Conservation (phyloP, 2,797 vertebrate genomes). For the Poeciliopsis gracilis region DNA sequence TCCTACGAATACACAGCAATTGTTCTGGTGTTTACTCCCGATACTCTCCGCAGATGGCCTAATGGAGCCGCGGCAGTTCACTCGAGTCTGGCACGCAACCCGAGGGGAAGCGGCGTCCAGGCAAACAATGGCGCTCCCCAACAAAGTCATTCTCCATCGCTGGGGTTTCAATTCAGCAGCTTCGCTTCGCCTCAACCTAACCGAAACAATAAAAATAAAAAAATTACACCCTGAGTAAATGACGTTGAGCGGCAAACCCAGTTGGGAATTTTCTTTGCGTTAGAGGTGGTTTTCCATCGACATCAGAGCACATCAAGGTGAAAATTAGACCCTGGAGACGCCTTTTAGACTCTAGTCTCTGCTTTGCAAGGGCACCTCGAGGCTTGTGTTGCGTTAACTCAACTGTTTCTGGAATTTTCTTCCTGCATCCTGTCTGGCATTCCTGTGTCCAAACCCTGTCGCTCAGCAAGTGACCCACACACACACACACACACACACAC, state of each 20-base stretch:
- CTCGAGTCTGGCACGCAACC: conserved; percentile 44
- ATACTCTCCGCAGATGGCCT: conserved; percentile 54
- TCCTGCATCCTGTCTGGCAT: conserved; percentile 73
- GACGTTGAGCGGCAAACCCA: not conserved
- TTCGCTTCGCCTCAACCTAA: not conserved
- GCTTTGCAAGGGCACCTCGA: conserved; percentile 40
- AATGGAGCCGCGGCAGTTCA: conserved; percentile 40
- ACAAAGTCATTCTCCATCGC: conserved; percentile 24
- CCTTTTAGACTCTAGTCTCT: conserved; percentile 11
- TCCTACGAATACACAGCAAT: conserved; percentile 46
- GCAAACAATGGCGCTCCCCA: conserved; percentile 27
- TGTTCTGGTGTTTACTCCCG: conserved; percentile 64
- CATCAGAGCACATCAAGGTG: conserved; percentile 22
- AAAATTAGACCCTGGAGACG: conserved; percentile 56
- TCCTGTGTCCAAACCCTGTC: conserved; percentile 58
- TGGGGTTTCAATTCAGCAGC: conserved; percentile 15
- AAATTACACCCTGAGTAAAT: not conserved
- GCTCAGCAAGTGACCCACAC: conserved; percentile 40
- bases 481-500: conserved; percentile 14
- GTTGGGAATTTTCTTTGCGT: not conserved
- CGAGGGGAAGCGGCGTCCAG: conserved; percentile 25
- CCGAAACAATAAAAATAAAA: not conserved
- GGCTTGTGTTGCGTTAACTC: conserved; percentile 36
- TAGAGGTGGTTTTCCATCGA: conserved; percentile 20
- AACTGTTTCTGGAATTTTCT: conserved; percentile 67